phyloP scores from a whole-genome alignment of 2,888 invertebrate genomes.

The Noctua janthina region DNA sequence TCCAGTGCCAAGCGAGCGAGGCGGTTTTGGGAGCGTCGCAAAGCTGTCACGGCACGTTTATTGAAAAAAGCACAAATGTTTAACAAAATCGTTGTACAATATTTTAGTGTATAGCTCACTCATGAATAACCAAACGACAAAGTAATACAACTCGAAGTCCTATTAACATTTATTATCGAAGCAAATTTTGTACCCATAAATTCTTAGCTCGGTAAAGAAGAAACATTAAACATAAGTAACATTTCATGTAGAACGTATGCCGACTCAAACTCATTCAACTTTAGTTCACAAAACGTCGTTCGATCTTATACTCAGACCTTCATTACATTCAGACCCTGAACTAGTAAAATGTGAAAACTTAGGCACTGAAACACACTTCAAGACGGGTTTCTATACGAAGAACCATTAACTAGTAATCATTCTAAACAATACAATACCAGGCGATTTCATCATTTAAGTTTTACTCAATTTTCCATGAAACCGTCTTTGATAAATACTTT shows the following conservation, averaged over 20 bases:
- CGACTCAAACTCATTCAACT: conserved; percentile 8
- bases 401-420: not conserved
- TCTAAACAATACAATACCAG: not conserved
- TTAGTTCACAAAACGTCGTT: conserved; percentile 40
- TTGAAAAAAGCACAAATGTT: not conserved
- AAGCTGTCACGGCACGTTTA: too few species aligned
- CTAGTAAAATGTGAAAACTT: conserved; percentile 66
- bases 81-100: not conserved
- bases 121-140: not conserved
- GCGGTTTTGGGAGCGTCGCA: too few species aligned
- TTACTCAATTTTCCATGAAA: not conserved
- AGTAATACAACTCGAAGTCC: not conserved
- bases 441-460: not conserved
- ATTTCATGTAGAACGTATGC: not conserved
- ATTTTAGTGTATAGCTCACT: not conserved
- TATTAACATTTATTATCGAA: not conserved
- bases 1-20: too few species aligned
- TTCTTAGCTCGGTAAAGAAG: not conserved
- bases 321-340: conserved; percentile 69
- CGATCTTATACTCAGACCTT: conserved; percentile 68
- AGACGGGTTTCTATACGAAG: not conserved
- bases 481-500: not conserved
- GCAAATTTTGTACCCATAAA: not conserved
- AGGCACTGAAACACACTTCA: not conserved
- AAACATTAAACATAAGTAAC: conserved; percentile 1